A percentile compares a stretch with the other conserved stretches of the same genome.
Evolutionary conservation across 2,113 vertebrate species (phyloP).

Genomic region (Rhombomys opimus): DNA sequence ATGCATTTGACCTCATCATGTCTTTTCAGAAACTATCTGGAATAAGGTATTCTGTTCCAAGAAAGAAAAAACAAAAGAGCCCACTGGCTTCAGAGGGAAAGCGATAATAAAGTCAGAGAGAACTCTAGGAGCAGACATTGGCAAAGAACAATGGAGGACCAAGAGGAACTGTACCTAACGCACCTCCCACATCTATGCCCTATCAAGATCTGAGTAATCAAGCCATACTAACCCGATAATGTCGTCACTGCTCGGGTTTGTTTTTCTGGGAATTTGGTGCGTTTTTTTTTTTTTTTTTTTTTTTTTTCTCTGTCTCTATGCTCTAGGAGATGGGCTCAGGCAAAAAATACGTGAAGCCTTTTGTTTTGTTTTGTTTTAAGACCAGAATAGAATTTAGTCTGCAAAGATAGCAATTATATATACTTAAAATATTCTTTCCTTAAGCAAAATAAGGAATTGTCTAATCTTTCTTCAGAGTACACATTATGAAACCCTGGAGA

Average conservation of each 20-base stretch:
- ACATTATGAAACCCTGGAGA: constrained; percentile 39
- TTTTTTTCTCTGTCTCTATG: neutral
- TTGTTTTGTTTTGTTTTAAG: constrained; percentile 15
- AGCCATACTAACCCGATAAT: neutral
- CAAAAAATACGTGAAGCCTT: neutral
- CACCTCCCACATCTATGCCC: neutral
- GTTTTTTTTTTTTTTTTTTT: neutral
- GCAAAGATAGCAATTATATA: neutral
- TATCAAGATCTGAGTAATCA: too few relatives aligned
- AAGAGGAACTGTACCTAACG: neutral
- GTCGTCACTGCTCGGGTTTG: neutral
- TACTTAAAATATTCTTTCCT: constrained; percentile 46
- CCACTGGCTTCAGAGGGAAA: neutral
- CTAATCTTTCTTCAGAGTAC: constrained; percentile 38
- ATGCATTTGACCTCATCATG: neutral
- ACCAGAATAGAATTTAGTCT: neutral
- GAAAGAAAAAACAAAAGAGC: neutral
- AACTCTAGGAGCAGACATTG: too few relatives aligned
- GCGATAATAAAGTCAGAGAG: neutral
- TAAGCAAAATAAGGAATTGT: constrained; percentile 41
- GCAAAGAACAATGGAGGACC: neutral
- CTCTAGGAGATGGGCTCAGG: neutral
- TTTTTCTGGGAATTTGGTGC: neutral
- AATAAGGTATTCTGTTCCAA: neutral
- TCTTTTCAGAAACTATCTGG: neutral